Percentiles rank a stretch among this genome's conserved stretches.
Evolutionary conservation across 2,888 invertebrate species (phyloP).

Genomic region (Drosophila hamatofila): DNA sequence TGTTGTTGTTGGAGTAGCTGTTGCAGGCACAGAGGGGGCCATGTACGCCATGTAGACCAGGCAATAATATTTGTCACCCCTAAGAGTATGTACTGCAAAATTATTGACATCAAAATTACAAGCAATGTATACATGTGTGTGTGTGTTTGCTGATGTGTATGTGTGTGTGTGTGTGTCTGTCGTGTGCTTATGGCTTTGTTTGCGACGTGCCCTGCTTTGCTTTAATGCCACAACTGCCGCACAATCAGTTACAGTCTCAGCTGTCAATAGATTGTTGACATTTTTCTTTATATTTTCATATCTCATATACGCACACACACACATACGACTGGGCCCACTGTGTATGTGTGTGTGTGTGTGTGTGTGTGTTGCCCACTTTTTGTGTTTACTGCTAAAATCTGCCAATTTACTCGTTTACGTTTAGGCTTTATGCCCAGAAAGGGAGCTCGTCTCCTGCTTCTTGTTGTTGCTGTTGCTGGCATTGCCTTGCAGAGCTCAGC

Average conservation of each 20-base stretch:
- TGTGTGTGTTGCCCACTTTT: slow-evolving; percentile 74
- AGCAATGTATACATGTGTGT: slow-evolving; percentile 31
- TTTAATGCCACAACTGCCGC: slow-evolving; percentile 57
- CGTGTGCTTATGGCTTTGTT: slow-evolving; percentile 72
- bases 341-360: background rate
- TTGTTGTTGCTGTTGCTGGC: slow-evolving; percentile 9
- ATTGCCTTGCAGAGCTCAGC: slow-evolving; percentile 22
- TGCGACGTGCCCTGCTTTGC: slow-evolving; percentile 78
- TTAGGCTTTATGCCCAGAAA: slow-evolving; percentile 68
- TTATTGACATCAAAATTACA: slow-evolving; percentile 77
- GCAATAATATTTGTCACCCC: slow-evolving; percentile 64
- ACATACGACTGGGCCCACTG: background rate
- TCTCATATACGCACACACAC: slow-evolving; percentile 50
- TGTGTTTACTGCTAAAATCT: slow-evolving; percentile 82
- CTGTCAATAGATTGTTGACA: slow-evolving; percentile 82
- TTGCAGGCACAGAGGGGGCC: slow-evolving; percentile 21
- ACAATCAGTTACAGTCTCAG: slow-evolving; percentile 83
- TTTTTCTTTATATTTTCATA: slow-evolving; percentile 77
- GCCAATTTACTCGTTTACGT: slow-evolving; percentile 81
- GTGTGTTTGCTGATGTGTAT: slow-evolving; percentile 4
- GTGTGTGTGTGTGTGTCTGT: slow-evolving; percentile 16
- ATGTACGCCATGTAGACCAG: slow-evolving; percentile 46
- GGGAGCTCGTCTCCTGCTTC: slow-evolving; percentile 14
- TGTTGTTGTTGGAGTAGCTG: slow-evolving; percentile 5
- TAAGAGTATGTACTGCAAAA: slow-evolving; percentile 66